Percentiles rank a stretch among this genome's conserved stretches.
Conservation (phyloP, 2,888 invertebrate genomes). For the Camptogramma bilineatum region DNA sequence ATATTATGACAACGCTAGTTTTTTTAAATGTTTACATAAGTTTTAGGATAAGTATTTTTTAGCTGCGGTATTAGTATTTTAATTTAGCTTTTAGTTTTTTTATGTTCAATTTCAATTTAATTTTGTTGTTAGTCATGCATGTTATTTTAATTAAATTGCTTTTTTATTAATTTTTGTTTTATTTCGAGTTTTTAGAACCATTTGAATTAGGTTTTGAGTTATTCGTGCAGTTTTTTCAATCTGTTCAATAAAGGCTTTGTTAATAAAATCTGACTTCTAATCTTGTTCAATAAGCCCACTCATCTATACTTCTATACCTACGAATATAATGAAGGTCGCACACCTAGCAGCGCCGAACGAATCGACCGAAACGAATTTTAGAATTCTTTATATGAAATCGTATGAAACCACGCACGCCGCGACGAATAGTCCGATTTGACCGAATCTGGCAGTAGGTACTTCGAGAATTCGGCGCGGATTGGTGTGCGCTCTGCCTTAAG, state of each 20-base stretch:
- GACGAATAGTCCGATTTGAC: no score
- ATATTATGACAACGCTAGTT: slow-evolving; percentile 35
- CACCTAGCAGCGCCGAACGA: no score
- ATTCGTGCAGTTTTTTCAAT: background rate
- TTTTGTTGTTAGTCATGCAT: slow-evolving; percentile 29
- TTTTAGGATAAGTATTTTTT: slow-evolving; percentile 68
- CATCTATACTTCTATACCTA: no score
- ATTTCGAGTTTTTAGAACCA: slow-evolving; percentile 10
- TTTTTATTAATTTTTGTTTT: slow-evolving; percentile 24
- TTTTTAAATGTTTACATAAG: slow-evolving; percentile 61
- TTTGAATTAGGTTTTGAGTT: slow-evolving; percentile 26
- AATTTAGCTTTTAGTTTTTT: slow-evolving; percentile 34
- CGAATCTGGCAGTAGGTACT: no score
- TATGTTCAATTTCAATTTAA: slow-evolving; percentile 33
- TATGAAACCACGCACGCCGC: no score
- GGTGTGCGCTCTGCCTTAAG: no score
- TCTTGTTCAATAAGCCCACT: no score
- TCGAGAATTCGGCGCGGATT: no score
- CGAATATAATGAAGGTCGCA: no score
- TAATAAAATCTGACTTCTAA: no score
- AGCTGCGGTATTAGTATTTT: slow-evolving; percentile 46
- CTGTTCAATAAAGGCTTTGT: background rate
- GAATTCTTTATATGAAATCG: no score
- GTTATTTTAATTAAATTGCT: slow-evolving; percentile 40
- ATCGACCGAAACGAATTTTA: no score